These are phyloP conservation scores for Neotoxoptera formosana DNA, from an alignment of 1,140 invertebrate species.

Conservation along the genomic window DNA sequence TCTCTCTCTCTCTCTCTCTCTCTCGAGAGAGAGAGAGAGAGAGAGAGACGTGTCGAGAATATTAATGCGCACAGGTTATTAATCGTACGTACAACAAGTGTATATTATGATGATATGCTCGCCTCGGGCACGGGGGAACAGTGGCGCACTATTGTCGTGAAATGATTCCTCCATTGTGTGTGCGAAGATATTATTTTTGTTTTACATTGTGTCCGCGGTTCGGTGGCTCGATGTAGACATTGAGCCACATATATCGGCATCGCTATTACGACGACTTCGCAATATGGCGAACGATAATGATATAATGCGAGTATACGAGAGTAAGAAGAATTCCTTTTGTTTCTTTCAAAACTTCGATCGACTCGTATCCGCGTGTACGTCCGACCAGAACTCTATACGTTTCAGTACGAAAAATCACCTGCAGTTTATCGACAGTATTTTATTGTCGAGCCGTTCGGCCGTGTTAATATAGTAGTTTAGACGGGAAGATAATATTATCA, in stretches of 20 bases:
- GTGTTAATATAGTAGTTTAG: no score
- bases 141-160: neutral
- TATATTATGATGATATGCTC: no score
- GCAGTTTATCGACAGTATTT: neutral
- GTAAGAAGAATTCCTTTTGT: constrained; percentile 16
- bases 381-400: neutral
- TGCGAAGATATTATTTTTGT: neutral
- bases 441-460: no score
- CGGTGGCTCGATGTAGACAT: neutral
- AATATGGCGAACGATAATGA: neutral
- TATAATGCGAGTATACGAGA: neutral
- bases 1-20: no score
- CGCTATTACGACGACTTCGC: neutral
- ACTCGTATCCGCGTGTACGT: neutral
- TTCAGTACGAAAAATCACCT: neutral
- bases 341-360: neutral
- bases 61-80: neutral
- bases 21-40: no score
- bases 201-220: neutral
- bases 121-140: neutral
- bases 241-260: neutral
- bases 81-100: neutral
- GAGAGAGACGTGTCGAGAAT: neutral
- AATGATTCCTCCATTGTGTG: constrained; percentile 7
- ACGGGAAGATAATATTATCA: no score